Evolutionary conservation across 2,888 invertebrate species (phyloP).

Genomic region (Sesia apiformis): DNA sequence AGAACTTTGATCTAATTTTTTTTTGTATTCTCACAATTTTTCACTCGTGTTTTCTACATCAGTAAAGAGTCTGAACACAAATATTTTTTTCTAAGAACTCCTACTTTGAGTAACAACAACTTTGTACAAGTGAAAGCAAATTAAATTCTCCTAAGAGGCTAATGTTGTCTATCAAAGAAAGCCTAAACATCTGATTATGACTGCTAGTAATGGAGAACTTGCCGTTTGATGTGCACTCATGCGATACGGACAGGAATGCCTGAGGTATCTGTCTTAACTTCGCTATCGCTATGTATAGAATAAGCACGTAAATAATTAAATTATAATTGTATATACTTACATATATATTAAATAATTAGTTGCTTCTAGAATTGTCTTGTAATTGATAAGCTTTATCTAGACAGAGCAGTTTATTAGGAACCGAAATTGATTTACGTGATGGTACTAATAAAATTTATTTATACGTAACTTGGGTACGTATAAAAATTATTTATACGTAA

Average conservation of each 20-base stretch:
- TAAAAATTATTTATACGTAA: too few species aligned
- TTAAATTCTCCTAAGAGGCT: slow-evolving; percentile 63
- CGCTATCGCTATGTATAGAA: background rate
- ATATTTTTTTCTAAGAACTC: too few species aligned
- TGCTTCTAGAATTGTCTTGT: background rate
- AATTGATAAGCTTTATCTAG: too few species aligned
- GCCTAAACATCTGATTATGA: slow-evolving; percentile 63
- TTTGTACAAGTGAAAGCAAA: slow-evolving; percentile 22
- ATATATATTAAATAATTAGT: background rate
- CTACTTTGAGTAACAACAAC: background rate
- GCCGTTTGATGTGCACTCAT: slow-evolving; percentile 54
- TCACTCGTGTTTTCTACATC: too few species aligned
- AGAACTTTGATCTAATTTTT: too few species aligned
- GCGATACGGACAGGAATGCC: slow-evolving; percentile 56
- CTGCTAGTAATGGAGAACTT: slow-evolving; percentile 24
- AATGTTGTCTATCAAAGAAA: slow-evolving; percentile 67
- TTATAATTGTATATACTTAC: background rate
- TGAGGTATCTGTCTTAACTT: slow-evolving; percentile 20
- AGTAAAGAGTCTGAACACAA: background rate
- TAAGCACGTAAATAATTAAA: background rate
- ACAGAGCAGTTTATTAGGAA: too few species aligned
- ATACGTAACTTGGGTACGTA: too few species aligned
- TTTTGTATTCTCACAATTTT: too few species aligned
- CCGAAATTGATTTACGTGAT: too few species aligned
- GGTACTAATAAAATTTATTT: too few species aligned